Percentiles rank a stretch among this genome's conserved stretches.
Conservation (phyloP, 2,888 invertebrate species). For the Drosophila austrosaltans region DNA sequence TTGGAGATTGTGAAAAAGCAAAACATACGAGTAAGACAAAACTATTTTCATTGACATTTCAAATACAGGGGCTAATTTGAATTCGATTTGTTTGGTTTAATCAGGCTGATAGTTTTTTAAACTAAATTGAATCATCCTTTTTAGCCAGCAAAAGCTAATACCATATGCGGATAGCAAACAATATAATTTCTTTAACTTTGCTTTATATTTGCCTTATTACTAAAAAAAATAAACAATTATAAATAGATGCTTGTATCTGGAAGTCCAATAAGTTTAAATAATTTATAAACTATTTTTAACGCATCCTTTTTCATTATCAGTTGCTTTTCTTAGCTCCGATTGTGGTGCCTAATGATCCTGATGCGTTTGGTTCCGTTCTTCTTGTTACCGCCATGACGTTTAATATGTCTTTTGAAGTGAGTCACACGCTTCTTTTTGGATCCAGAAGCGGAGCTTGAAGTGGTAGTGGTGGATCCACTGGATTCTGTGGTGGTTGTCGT, state of each 20-base stretch:
- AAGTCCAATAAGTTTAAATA: neutral
- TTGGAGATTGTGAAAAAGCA: too few species aligned
- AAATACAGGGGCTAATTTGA: too few species aligned
- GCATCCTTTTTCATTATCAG: neutral
- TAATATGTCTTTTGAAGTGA: neutral
- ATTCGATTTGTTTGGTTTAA: too few species aligned
- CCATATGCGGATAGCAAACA: too few species aligned
- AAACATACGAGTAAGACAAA: too few species aligned
- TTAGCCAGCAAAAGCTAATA: too few species aligned
- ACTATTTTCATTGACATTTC: too few species aligned
- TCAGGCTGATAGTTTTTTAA: too few species aligned
- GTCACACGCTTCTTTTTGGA: slow-evolving; percentile 7
- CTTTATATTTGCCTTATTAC: too few species aligned
- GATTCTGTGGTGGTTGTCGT: slow-evolving; percentile 28
- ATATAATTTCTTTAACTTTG: too few species aligned
- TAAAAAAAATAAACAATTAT: too few species aligned
- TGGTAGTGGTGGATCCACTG: neutral
- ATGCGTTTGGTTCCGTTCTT: neutral
- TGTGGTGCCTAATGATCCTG: slow-evolving; percentile 1
- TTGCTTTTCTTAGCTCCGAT: neutral
- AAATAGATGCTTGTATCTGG: neutral
- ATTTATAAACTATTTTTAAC: neutral
- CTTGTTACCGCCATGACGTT: neutral
- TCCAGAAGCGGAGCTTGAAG: slow-evolving; percentile 3
- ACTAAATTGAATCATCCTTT: too few species aligned